Evolutionary conservation across 2,113 vertebrate species (phyloP), one percentile per base, ranked within the genome.

Genomic region (Burhinus oedicnemus): DNA sequence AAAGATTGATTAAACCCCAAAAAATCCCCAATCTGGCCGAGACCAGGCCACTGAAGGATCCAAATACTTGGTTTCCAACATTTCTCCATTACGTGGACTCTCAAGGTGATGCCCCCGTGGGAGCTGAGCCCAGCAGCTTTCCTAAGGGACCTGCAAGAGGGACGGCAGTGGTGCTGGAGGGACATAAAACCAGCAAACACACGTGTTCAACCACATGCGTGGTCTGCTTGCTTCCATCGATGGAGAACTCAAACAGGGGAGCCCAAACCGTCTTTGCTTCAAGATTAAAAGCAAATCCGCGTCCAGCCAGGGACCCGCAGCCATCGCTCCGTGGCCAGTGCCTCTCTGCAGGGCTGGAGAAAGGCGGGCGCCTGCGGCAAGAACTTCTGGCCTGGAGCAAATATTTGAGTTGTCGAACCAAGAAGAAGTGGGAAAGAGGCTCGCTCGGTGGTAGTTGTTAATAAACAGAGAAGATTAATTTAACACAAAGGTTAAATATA

Each of bases 401-500:
- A 80, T 42, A 29, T 70, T 82, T 52, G 92, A 92, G 71, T 14
- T 78, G 83, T 76, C 12, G 3, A 82, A 83, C 29, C 29, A 18
- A 36, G 15, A 66, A 60, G 49, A 60, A 80, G 29, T 61, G 68
- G 62, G 49, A 80, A 89, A 20, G 60, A 95, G 82, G 25, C 55
- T 91, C 8, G 2, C 70, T 83, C 58, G 26, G 62, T n/a, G 51
- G 68, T 85, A n/a, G 54, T 51, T 94, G 91, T 89, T 87, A 83
- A 96, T 97, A 97, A 97, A 97, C 91, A 96, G 29, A 90, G 82
- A 95, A 97, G 94, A 97, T 94, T 93, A 90, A 97, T 96, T 83
- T 75, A 88, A 95, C 90, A 94, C 91, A 93, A 90, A 96, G 87
- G 75, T 96, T 95, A 96, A 96, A 95, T 95, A 96, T 96, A 97